Evolutionary conservation across 2,113 vertebrate species (phyloP).

Genomic region (Cercopithecus mona): DNA sequence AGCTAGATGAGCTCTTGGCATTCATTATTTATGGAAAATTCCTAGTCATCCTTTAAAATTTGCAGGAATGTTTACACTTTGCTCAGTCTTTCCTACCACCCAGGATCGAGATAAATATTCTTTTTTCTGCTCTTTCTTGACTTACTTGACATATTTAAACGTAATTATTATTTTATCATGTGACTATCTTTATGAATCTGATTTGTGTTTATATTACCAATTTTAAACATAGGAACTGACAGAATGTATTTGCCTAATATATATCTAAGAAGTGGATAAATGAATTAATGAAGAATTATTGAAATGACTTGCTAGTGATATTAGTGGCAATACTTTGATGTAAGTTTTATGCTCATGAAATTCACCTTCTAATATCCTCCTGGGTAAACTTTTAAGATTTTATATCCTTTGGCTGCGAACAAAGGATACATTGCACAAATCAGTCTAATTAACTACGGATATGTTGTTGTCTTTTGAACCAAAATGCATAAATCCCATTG

Average conservation of each 20-base stretch:
- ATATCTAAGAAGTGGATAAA: not conserved
- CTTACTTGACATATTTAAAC: not conserved
- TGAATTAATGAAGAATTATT: conserved; percentile 1
- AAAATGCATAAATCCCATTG: conserved; percentile 24
- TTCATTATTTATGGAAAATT: not conserved
- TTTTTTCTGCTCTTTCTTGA: not conserved
- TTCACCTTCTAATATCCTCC: not conserved
- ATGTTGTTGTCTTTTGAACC: not conserved
- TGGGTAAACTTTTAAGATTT: not conserved
- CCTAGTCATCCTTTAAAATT: not conserved
- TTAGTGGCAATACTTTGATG: not conserved
- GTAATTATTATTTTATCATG: not conserved
- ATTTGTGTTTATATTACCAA: not conserved
- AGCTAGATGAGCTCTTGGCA: not conserved
- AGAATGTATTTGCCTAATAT: not conserved
- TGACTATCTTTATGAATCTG: not conserved
- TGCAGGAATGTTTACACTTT: not conserved
- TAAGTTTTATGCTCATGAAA: not conserved
- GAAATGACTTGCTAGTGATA: not conserved
- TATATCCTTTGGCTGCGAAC: not conserved
- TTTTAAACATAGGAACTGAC: not conserved
- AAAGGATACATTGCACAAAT: not conserved
- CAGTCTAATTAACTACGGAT: conserved; percentile 6
- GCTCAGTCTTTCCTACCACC: not conserved
- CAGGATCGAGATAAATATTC: not conserved